Conservation (phyloP, 2,888 invertebrate genomes). For the Agrochola litura region DNA sequence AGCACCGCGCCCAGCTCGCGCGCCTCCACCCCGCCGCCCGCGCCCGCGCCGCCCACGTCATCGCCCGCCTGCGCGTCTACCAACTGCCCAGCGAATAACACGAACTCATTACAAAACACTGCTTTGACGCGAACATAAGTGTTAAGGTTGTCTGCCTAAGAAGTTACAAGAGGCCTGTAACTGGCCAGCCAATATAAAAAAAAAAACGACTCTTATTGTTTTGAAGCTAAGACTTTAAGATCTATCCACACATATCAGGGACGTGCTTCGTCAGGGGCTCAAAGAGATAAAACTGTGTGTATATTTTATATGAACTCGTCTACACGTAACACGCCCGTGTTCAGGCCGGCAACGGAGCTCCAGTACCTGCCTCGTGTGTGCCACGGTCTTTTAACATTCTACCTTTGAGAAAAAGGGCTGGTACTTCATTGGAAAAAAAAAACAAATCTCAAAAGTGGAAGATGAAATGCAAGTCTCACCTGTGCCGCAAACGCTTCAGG, state of each 20-base stretch:
- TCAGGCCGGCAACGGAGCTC: too few relatives aligned
- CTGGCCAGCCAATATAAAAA: background rate
- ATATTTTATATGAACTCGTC: background rate
- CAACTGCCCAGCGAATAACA: constrained; percentile 34
- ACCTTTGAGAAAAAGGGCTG: background rate
- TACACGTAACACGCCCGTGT: too few relatives aligned
- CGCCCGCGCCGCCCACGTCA: constrained; percentile 77
- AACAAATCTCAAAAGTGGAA: background rate
- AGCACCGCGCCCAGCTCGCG: constrained; percentile 91
- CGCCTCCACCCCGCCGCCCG: constrained; percentile 78
- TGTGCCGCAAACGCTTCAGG: constrained; percentile 79
- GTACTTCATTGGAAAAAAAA: background rate
- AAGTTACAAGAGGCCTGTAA: background rate
- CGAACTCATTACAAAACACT: background rate
- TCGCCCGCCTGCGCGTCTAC: constrained; percentile 78
- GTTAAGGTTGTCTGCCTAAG: background rate
- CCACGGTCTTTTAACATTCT: background rate
- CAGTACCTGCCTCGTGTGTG: background rate
- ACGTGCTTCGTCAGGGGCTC: background rate
- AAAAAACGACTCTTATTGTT: background rate
- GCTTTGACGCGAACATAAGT: background rate
- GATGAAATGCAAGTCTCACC: constrained; percentile 61
- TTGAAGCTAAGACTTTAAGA: background rate
- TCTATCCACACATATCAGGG: background rate
- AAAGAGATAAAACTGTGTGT: background rate